Evolutionary conservation across 2,113 vertebrate species (phyloP), one percentile per base, ranked within the genome.

Genomic region (Oryzias javanicus): DNA sequence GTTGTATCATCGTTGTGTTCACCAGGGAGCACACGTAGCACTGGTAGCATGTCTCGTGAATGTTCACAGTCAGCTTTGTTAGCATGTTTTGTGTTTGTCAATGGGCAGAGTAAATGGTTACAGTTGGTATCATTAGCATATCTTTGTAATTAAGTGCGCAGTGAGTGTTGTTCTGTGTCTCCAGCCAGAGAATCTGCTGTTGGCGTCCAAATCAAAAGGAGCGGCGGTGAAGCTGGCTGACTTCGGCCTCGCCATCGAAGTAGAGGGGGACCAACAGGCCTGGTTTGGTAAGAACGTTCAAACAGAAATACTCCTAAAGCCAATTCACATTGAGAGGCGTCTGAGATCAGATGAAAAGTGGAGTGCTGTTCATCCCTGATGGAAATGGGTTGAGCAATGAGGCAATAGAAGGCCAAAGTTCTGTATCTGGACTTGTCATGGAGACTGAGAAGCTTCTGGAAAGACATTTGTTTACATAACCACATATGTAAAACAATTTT

Each of bases 201-300:
- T 88, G 42, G 86, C 86, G 18, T 88, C 86, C 0, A 88, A 88
- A 56, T 88, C 86, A 0, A 88, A 88, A 81, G 86, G 86, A 49
- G 86, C 86, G 0, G 86, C 86, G 0, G 86, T 88, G 45, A 88
- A 88, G 58, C 79, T 88, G 48, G 86, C 86, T 0, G 86, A 88
- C 73, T 88, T 88, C 0, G 86, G 84, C 5, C 77, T 88, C 0
- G 86, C 86, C 68, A 88, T 88, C 1, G 86, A 88, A 64, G 86
- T 81, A 84, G 89, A 61, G 76, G 90, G 72, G 85, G 89, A 78
- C 59, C 90, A 83, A 89, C 89, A 88, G 81, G 86, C 86, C 10
- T 88, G 86, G 86, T 88, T 88, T 0, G 86, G 86, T 86, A 19
- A 67, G 83, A 24, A 18, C 14, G 17, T 17, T 18, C 4, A 44